Evolutionary conservation across 2,113 vertebrate species (phyloP).

Genomic region (Pachypanchax playfairii): DNA sequence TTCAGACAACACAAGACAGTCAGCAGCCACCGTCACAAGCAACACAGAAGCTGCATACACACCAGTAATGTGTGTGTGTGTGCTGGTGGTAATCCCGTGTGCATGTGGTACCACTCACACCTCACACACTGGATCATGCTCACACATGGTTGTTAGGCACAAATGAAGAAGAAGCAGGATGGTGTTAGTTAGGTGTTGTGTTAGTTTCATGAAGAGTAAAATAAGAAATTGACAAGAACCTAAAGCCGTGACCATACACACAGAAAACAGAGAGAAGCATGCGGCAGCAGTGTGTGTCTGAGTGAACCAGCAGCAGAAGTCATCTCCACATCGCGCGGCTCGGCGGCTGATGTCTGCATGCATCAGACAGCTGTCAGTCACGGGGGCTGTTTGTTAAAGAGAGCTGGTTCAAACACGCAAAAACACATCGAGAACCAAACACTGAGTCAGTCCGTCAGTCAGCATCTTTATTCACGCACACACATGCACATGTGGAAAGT

Average conservation of each 20-base stretch:
- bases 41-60: constrained; percentile 57
- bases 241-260: constrained; percentile 53
- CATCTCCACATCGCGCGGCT: constrained; percentile 25
- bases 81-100: background rate
- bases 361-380: constrained; percentile 49
- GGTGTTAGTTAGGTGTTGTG: constrained; percentile 44
- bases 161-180: constrained; percentile 56
- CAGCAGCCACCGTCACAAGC: constrained; percentile 49
- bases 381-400: constrained; percentile 43
- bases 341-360: constrained; percentile 50
- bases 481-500: constrained; percentile 18
- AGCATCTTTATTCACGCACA: constrained; percentile 4
- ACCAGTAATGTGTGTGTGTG: constrained; percentile 28
- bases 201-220: constrained; percentile 47
- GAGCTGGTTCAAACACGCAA: constrained; percentile 23
- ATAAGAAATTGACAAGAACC: constrained; percentile 41
- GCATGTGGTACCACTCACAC: constrained; percentile 30
- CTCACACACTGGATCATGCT: constrained; percentile 40
- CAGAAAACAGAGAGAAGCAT: constrained; percentile 17
- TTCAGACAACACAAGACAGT: constrained; percentile 46
- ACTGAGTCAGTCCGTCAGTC: constrained; percentile 21
- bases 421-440: constrained; percentile 21
- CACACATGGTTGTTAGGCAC: constrained; percentile 53
- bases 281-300: constrained; percentile 10
- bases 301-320: constrained; percentile 17